Base-by-base conservation (phyloP, 2,888 invertebrate genomes). In the Brachypalpus laphriformis region DNA sequence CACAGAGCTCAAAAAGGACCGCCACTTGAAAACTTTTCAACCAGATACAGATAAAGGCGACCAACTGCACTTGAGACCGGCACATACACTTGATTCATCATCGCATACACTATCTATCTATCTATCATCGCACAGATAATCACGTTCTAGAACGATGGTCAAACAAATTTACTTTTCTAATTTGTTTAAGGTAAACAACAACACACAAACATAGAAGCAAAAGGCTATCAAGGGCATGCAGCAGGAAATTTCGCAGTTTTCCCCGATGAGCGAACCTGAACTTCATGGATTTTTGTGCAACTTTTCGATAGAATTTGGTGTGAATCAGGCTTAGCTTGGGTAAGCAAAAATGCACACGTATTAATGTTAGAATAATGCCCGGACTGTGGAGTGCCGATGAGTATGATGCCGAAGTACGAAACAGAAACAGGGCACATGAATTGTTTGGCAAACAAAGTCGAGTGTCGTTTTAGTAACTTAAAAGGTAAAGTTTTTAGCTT, bases 91-190 rank as follows among this genome's bases (percentile, higher is more conserved):
- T 81, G 74, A 85, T 76, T 66, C 85, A 74, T 49, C 74, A 42
- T 65, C 49, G 31, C 42, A 74, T 70, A n/a, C n/a, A n/a, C 74
- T 85, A 71, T 54, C 61, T 51, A 65, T 82, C 75, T 78, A 75
- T 70, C 74, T 85, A 71, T 54, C 61, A 34, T 34, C 51, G 34
- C 70, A 63, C 59, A 85, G 85, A 85, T 85, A 85, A 85, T 85
- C 85, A 85, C 85, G 85, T 85, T 85, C 85, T 80, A 85, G 81
- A 85, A 76, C 76, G 81, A 85, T 81, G 85, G 85, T 85, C 85
- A 85, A 85, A 85, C 85, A 81, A 81, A 85, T 85, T 83, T 83
- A 28, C 74, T 83, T 83, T 83, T 80, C 74, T 83, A 78, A 83
- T 83, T 85, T 81, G 85, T 49, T 81, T 81, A 71, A 71, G 51